These are phyloP conservation scores for Myrmophylax atrothorax DNA, from an alignment of 2,113 vertebrate species.

Conservation along the genomic window DNA sequence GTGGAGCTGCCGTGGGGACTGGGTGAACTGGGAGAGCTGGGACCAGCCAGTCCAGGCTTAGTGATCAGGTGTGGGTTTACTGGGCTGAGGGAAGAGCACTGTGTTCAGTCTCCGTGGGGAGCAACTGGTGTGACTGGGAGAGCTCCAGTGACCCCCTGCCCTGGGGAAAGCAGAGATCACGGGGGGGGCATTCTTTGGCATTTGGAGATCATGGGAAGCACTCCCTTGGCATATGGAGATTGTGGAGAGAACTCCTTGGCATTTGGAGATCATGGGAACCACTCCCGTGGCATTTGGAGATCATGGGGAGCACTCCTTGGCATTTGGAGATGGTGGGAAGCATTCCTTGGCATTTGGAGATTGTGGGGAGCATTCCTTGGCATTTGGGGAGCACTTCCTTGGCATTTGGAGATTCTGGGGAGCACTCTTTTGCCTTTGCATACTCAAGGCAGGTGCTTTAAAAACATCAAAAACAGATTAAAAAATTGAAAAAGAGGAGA, in stretches of 20 bases:
- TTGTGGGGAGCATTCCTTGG: neutral
- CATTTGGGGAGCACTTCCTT: neutral
- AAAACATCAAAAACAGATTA: neutral
- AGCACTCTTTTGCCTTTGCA: neutral
- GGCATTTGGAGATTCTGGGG: neutral
- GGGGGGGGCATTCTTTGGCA: neutral
- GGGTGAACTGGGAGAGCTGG: neutral
- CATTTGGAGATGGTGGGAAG: fast-evolving
- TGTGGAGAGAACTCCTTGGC: neutral
- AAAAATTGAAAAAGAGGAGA: neutral
- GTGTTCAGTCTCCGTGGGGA: fast-evolving
- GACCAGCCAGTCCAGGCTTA: fast-evolving
- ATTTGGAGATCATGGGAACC: neutral
- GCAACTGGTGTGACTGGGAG: neutral
- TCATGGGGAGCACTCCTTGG: fast-evolving
- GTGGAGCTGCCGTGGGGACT: neutral
- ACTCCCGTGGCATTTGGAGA: too few relatives aligned
- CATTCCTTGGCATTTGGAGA: neutral
- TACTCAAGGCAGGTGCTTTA: neutral
- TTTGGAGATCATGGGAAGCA: too few relatives aligned
- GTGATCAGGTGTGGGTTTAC: neutral
- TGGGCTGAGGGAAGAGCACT: fast-evolving
- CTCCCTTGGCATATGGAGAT: too few relatives aligned
- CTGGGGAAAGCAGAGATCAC: neutral
- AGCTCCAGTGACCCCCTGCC: neutral